A percentile compares a stretch with the other conserved stretches of the same genome.
These are phyloP conservation scores for Nephrotoma appendiculata DNA, from an alignment of 2,888 invertebrate genomes.

Conservation along the genomic window DNA sequence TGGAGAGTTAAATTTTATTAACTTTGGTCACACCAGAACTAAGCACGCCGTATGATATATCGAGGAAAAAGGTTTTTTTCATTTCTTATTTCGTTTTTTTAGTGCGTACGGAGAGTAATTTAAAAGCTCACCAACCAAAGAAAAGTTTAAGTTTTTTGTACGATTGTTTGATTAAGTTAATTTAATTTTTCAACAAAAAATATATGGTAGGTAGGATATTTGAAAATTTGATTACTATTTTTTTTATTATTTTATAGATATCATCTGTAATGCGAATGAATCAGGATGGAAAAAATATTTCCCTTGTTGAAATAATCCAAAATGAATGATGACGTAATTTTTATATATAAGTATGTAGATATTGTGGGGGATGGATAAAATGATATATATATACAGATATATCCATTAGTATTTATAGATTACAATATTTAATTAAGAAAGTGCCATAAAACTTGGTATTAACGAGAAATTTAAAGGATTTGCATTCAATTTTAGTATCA, in stretches of 20 bases:
- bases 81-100: neutral
- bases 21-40: neutral
- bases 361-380: too few relatives aligned
- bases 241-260: too few relatives aligned
- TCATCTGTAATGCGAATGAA: too few relatives aligned
- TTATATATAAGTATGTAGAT: too few relatives aligned
- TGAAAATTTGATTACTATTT: neutral
- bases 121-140: neutral
- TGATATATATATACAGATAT: too few relatives aligned
- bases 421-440: neutral
- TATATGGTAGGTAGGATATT: neutral
- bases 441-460: neutral
- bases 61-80: neutral
- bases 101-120: neutral
- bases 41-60: neutral
- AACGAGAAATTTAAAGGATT: too few relatives aligned
- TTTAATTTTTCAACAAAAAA: neutral
- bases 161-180: neutral
- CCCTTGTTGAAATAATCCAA: too few relatives aligned
- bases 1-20: neutral
- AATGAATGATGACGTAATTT: too few relatives aligned
- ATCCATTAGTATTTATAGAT: neutral
- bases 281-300: too few relatives aligned
- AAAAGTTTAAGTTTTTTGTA: neutral
- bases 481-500: too few relatives aligned